These are phyloP conservation scores for Melinaea marsaeus DNA, from an alignment of 2,888 invertebrate species.

Conservation along the genomic window DNA sequence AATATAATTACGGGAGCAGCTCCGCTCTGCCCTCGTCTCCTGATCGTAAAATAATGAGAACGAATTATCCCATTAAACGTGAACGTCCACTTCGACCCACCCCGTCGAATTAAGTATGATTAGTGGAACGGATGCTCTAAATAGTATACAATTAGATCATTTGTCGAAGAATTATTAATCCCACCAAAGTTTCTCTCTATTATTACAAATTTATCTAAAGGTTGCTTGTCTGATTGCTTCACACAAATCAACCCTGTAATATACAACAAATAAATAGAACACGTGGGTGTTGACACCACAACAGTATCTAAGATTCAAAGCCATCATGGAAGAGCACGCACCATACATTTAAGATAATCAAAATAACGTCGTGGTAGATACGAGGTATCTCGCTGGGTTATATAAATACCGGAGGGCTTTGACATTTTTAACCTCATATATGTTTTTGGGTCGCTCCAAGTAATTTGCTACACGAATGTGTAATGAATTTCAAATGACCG, in stretches of 20 bases:
- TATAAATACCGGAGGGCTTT: conserved; percentile 27
- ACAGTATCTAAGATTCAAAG: conserved; percentile 50
- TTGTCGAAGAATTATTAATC: conserved; percentile 16
- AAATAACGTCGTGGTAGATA: too few species aligned
- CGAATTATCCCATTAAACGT: conserved; percentile 54
- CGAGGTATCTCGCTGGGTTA: too few species aligned
- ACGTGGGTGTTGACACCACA: conserved; percentile 62
- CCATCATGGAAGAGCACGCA: background rate
- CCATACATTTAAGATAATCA: too few species aligned
- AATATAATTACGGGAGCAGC: too few species aligned
- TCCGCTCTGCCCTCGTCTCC: conserved; percentile 45
- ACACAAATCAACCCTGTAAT: too few species aligned
- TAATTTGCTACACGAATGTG: conserved; percentile 42
- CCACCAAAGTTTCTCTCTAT: too few species aligned
- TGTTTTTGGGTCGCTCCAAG: conserved; percentile 35
- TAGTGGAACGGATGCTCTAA: conserved; percentile 29
- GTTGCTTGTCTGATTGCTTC: too few species aligned
- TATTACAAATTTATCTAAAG: too few species aligned
- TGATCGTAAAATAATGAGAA: conserved; percentile 55
- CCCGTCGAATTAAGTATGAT: conserved; percentile 34
- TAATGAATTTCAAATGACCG: conserved; percentile 44
- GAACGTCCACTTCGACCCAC: conserved; percentile 36
- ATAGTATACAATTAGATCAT: conserved; percentile 28
- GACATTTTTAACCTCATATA: conserved; percentile 41
- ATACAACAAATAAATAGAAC: conserved; percentile 15